Conservation (phyloP, 2,797 vertebrate genomes). For the Premnoplex brunnescens region DNA sequence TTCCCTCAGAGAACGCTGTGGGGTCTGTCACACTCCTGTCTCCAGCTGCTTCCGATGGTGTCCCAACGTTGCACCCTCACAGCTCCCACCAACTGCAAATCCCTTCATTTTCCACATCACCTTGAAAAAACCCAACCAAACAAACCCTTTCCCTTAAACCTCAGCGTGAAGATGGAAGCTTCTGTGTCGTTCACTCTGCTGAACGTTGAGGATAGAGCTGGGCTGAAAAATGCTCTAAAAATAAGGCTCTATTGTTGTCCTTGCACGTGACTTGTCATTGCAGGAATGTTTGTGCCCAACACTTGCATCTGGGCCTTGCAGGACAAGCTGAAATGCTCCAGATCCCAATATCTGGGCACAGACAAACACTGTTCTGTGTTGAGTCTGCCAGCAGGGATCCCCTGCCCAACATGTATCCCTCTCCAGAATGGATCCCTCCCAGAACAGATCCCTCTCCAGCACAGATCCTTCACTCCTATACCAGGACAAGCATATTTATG, state of each 20-base stretch:
- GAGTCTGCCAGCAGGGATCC: background rate
- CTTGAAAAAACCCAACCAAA: background rate
- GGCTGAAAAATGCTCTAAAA: conserved; percentile 31
- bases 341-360: background rate
- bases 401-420: background rate
- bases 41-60: background rate
- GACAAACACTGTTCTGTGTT: background rate
- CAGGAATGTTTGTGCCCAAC: background rate
- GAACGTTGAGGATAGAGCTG: background rate
- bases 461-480: background rate
- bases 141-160: background rate
- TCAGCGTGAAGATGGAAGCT: background rate
- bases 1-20: rapidly evolving
- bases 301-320: background rate
- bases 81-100: background rate
- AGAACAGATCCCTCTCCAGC: background rate
- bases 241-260: conserved; percentile 25
- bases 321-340: background rate
- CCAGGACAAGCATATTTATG: background rate
- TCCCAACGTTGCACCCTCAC: rapidly evolving
- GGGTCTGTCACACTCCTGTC: no score
- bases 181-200: background rate
- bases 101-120: rapidly evolving
- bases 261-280: background rate
- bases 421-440: background rate